These are phyloP conservation scores for Sphinx pinastri DNA, from an alignment of 2,888 invertebrate species.

Conservation along the genomic window DNA sequence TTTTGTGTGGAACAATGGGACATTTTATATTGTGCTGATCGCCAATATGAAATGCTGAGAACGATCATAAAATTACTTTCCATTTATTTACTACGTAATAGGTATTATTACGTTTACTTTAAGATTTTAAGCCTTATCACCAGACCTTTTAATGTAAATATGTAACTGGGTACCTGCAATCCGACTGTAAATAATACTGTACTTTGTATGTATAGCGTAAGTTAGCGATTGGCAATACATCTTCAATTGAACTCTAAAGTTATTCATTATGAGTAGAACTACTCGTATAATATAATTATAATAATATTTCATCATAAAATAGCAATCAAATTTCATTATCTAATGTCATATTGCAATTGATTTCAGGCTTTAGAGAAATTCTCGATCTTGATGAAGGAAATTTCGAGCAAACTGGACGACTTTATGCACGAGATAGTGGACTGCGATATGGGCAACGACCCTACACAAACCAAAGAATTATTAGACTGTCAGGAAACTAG, in stretches of 20 bases:
- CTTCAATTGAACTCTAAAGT: no score
- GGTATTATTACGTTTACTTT: neutral
- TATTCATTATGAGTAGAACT: no score
- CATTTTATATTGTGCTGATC: constrained; percentile 61
- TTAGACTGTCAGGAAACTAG: constrained; percentile 92
- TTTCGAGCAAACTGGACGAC: constrained; percentile 92
- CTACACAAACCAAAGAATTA: constrained; percentile 93
- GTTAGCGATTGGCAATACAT: no score
- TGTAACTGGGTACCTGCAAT: no score
- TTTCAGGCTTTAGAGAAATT: constrained; percentile 96
- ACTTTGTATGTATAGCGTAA: no score
- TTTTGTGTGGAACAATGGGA: constrained; percentile 56
- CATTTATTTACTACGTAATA: neutral
- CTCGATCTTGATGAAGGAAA: constrained; percentile 94
- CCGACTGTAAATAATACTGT: no score
- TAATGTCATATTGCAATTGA: neutral
- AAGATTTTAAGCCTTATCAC: no score
- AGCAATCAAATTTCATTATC: no score
- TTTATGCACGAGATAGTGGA: constrained; percentile 95
- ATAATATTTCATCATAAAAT: no score
- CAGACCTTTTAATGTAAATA: no score
- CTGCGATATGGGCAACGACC: constrained; percentile 97
- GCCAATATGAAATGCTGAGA: constrained; percentile 65
- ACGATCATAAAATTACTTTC: constrained; percentile 34
- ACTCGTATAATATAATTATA: no score